Conservation (phyloP, 2,888 invertebrate species). For the Ochropleura plecta region DNA sequence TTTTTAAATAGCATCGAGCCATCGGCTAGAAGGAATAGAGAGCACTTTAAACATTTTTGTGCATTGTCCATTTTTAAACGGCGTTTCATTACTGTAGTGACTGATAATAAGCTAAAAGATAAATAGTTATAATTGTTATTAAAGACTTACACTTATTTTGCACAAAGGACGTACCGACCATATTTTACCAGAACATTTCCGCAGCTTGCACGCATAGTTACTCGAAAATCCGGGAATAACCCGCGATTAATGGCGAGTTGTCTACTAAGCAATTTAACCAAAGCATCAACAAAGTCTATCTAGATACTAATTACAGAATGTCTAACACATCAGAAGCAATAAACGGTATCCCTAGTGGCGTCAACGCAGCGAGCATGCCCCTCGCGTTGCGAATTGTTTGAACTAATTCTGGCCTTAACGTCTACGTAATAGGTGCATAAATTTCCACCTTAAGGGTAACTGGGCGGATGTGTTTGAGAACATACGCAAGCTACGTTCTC, state of each 20-base stretch:
- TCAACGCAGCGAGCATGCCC: conserved; percentile 64
- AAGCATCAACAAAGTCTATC: conserved; percentile 15
- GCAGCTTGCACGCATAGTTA: conserved; percentile 5
- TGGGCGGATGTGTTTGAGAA: conserved; percentile 57
- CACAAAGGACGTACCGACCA: background rate
- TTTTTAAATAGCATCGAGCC: background rate
- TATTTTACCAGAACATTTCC: background rate
- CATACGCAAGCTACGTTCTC: conserved; percentile 38
- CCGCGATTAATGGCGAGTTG: conserved; percentile 6
- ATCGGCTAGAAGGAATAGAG: background rate
- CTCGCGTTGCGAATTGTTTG: conserved; percentile 79
- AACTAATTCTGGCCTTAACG: conserved; percentile 78
- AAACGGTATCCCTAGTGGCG: conserved; percentile 54
- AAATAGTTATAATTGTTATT: background rate
- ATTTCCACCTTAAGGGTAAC: conserved; percentile 63
- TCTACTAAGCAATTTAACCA: conserved; percentile 32
- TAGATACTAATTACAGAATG: conserved; percentile 18
- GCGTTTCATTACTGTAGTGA: too few relatives aligned
- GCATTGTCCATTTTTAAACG: background rate
- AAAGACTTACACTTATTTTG: background rate
- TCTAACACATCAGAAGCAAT: conserved; percentile 49
- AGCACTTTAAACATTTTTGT: background rate
- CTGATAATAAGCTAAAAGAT: background rate
- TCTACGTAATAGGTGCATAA: conserved; percentile 68
- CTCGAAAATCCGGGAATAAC: conserved; percentile 35